These are phyloP conservation scores for Coregonus sp. DNA, from an alignment of 2,797 vertebrate genomes.

Conservation along the genomic window DNA sequence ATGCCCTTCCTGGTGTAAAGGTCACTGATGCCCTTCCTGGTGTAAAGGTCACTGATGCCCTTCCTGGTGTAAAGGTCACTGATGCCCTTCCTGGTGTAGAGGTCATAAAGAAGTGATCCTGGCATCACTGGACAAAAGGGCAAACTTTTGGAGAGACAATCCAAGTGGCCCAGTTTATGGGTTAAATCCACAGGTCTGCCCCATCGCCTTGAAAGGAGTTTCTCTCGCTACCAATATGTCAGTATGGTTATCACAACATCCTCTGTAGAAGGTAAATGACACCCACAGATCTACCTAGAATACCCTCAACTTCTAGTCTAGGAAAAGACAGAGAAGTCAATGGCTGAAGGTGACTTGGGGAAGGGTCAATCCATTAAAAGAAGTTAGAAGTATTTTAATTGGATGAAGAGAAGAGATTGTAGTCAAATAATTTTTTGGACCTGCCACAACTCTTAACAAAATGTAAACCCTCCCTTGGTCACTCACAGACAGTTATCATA, in stretches of 20 bases:
- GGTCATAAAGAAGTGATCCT: no score
- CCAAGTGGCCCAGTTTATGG: conserved; percentile 27
- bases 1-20: no score
- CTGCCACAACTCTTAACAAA: conserved; percentile 29
- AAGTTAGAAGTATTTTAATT: conserved; percentile 39
- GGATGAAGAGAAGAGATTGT: conserved; percentile 1
- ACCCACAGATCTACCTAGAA: conserved; percentile 5
- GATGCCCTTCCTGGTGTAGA: no score
- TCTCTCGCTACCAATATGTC: conserved; percentile 41
- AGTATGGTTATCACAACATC: conserved; percentile 60
- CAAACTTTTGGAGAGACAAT: conserved; percentile 20
- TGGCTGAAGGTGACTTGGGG: conserved; percentile 15
- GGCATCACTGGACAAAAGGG: conserved; percentile 42
- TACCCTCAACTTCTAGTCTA: neutral
- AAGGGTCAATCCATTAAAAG: conserved; percentile 24
- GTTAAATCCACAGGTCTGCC: conserved; percentile 3
- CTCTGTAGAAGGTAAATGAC: conserved; percentile 47
- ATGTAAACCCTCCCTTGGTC: conserved; percentile 12
- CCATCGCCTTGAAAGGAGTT: conserved; percentile 54
- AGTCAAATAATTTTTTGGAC: conserved; percentile 42
- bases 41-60: no score
- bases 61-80: neutral
- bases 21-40: no score
- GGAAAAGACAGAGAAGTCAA: neutral
- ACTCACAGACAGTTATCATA: neutral